Evolutionary conservation across 2,797 vertebrate genomes (phyloP), one percentile per base, ranked within the genome.

Genomic region (Dallia pectoralis): DNA sequence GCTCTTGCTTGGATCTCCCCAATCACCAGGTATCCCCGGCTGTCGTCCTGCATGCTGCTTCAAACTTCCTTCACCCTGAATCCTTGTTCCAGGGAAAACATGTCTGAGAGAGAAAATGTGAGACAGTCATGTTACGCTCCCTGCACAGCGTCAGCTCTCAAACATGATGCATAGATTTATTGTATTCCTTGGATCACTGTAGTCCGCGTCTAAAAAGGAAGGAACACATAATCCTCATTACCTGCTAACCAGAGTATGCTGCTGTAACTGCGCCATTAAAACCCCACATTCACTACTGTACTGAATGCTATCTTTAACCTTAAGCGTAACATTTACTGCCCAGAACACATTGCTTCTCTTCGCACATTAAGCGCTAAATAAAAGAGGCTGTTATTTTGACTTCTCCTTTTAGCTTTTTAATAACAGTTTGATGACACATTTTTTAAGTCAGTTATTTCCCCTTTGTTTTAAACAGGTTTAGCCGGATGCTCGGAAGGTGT

Each of bases 381-480:
- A 36, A 65, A 18, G 19, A 65, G 27, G 16, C 65, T 67, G 7
- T 33, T 40, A 25, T 9, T n/a, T 4, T 67, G 32, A 67, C 65
- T 22, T 8, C 36, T 40, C 11, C 27, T 27, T 16, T 16, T 56
- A 2, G 67, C 30, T 47, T 75, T 84, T 79, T 72, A 72, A 82
- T 72, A 5, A 29, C 74, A 62, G 59, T 76, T 72, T 67, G 29
- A 32, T 29, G 18, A 32, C 61, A 63, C 8, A 27, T 33, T 64
- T 44, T 64, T 29, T 16, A 16, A 19, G 61, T 64, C 61, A 63
- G 29, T 63, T 11, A 67, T 79, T 83, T 56, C 65, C 72, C 62
- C 61, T 81, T 85, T 77, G 81, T 79, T 77, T n/a, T 74, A 47
- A 90, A 87, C 88, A 70, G 22, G 89, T 89, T 85, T 0, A 69